Base-by-base conservation (phyloP, 2,113 vertebrate genomes). In the Sylvia atricapilla region DNA sequence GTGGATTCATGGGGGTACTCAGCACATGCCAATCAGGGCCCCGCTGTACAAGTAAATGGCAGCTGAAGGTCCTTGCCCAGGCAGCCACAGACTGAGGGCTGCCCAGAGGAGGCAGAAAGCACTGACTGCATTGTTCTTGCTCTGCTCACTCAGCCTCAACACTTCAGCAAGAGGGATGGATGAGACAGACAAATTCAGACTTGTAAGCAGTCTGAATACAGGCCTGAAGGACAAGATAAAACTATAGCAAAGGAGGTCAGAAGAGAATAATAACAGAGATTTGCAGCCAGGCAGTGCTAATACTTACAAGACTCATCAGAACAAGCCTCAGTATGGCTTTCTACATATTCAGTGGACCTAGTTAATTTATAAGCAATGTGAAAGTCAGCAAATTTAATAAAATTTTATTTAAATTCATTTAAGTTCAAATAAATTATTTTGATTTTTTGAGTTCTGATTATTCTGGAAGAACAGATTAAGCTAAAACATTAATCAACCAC, bases 1-100 rank as follows among this genome's bases (percentile, higher is more conserved):
- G 22, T 49, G 49, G 35, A 67, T 58, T 47, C n/a, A 35, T 19
- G 44, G 37, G 18, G 1, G 0, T 6, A 24, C 8, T 56, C 24
- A 28, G 15, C 64, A 11, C 7, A 6, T 3, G 17, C 14, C 55
- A 86, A 0, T 10, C 24, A 55, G 56, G 35, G 16, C 6, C 4
- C 11, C 31, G 44, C 3, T 53, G 28, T 17, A 64, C 15, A 21
- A 68, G 43, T 12, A 7, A 18, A 33, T 3, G 27, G 22, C 19
- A 88, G 28, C 8, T 24, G 63, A 30, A 35, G 46, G 50, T 50
- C 59, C 63, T 52, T 50, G 28, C 7, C 33, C 16, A 1, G 5
- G 7, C 11, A 43, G 20, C 25, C 53, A 3, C 19, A 41, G 15
- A 17, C 17, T 13, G 46, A n/a, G 13, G 28, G 33, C 22, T 81